Evolutionary conservation across 2,797 vertebrate genomes (phyloP).

Genomic region (Aldrovandia affinis): DNA sequence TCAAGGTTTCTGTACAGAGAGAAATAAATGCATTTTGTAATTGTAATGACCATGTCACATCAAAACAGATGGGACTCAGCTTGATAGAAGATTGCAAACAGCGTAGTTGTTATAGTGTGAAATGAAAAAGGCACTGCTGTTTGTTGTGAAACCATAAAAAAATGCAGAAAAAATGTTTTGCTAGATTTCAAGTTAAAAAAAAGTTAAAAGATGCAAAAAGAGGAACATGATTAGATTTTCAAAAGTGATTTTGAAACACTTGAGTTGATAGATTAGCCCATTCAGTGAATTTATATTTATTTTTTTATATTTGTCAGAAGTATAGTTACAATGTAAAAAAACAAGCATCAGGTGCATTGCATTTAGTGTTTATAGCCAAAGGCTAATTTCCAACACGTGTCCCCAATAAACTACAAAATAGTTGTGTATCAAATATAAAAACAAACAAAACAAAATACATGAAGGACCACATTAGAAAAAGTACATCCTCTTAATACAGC

Average conservation of each 20-base stretch:
- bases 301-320: no score
- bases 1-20: not conserved
- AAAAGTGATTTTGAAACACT: slow-evolving; percentile 1
- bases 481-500: no score
- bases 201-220: not conserved
- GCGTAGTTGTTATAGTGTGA: not conserved
- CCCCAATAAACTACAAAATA: no score
- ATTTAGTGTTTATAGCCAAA: no score
- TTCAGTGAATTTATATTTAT: not conserved
- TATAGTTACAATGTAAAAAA: no score
- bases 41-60: not conserved
- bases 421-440: no score
- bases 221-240: not conserved
- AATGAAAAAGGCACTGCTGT: not conserved
- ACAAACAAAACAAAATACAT: no score
- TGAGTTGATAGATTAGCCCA: not conserved
- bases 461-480: no score
- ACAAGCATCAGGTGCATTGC: no score
- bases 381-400: no score
- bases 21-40: not conserved
- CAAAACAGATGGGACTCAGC: not conserved
- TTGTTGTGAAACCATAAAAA: not conserved
- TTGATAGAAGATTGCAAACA: not conserved
- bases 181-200: not conserved
- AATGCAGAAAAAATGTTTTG: no score